Conservation (phyloP, 2,888 invertebrate genomes). For the Rotaria socialis region DNA sequence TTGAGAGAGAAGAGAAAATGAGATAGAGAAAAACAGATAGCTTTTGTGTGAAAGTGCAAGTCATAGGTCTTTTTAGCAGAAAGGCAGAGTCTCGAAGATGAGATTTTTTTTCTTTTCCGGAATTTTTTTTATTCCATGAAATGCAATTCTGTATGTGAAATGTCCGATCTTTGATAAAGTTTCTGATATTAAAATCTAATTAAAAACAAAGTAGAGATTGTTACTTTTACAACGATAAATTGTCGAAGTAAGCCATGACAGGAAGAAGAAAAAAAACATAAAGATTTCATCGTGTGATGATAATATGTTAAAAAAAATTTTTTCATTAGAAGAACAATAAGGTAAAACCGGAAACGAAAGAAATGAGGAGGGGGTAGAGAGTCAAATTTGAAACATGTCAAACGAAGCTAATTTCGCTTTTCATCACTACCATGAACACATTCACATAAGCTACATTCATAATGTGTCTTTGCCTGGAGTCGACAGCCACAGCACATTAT, state of each 20-base stretch:
- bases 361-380: background rate
- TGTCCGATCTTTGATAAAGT: background rate
- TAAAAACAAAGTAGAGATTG: background rate
- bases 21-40: background rate
- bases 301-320: slow-evolving; percentile 35
- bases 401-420: slow-evolving; percentile 29
- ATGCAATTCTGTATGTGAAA: background rate
- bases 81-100: background rate
- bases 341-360: slow-evolving; percentile 5
- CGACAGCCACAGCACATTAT: slow-evolving; percentile 22
- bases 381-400: slow-evolving; percentile 38
- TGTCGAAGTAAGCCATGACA: background rate
- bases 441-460: background rate
- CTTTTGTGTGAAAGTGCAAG: background rate
- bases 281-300: slow-evolving; percentile 31
- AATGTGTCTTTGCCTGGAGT: background rate
- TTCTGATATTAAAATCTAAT: slow-evolving; percentile 33
- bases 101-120: background rate
- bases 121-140: background rate
- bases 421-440: slow-evolving; percentile 10
- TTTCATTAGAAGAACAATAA: background rate
- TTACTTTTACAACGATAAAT: background rate
- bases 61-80: background rate
- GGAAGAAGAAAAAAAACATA: background rate
- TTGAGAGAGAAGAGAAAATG: background rate